Evolutionary conservation across 2,797 vertebrate species (phyloP).

Genomic region (Neopelma chrysocephalum): DNA sequence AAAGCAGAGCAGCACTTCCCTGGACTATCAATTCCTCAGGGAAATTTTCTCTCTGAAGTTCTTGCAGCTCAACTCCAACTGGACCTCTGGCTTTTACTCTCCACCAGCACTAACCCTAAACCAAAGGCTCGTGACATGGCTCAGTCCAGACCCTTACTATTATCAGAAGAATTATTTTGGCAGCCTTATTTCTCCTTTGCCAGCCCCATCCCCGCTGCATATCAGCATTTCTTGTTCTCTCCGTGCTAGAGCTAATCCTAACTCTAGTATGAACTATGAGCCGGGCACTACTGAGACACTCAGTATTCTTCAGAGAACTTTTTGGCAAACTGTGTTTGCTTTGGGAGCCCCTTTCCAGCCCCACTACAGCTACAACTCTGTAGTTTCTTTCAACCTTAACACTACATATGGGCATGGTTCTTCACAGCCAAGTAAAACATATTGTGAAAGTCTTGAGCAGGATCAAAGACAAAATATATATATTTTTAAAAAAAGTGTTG

Average conservation of each 20-base stretch:
- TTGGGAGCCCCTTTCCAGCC: not conserved
- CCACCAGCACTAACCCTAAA: not conserved
- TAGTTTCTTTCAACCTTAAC: not conserved
- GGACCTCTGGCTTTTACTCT: not conserved
- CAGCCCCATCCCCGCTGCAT: not conserved
- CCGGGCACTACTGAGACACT: not conserved
- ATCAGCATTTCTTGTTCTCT: not conserved
- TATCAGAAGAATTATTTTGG: not conserved
- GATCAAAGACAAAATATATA: not conserved
- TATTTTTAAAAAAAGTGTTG: not conserved
- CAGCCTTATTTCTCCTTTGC: not conserved
- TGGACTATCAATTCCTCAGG: not conserved
- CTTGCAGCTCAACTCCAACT: not conserved
- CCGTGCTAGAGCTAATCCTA: not conserved
- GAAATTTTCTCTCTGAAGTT: not conserved
- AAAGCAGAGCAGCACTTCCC: not conserved
- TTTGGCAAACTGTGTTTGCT: not conserved
- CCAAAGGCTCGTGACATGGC: not conserved
- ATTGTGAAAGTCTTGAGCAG: not conserved
- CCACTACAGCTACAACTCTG: not conserved
- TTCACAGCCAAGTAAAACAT: not conserved
- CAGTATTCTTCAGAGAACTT: not conserved
- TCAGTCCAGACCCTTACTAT: not conserved
- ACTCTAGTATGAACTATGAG: not conserved
- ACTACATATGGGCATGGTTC: not conserved